Base-by-base conservation (phyloP, 2,113 vertebrate genomes). In the Xiphias gladius region DNA sequence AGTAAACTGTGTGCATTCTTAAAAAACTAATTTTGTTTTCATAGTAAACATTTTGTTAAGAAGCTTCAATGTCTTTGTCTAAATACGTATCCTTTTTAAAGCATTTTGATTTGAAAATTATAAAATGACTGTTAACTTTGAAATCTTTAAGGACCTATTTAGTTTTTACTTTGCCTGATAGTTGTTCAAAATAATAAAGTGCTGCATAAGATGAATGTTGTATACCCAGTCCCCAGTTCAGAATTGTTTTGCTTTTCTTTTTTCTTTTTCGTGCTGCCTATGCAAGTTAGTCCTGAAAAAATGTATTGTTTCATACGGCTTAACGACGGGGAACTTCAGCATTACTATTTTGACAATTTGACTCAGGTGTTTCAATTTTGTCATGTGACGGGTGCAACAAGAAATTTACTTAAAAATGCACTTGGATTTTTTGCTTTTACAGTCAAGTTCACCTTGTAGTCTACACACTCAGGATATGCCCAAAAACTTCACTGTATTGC, bases 261-360 rank as follows among this genome's bases (percentile, higher is more conserved):
- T 70, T 55, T 19, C 63, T 58, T 71, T 57, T 93, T 76, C 83
- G 81, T 91, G 96, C 96, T 96, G 96, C 96, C 96, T 98, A 97
- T 99, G 97, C 97, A 97, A 97, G 95, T 84, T 82, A 79, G 69
- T 82, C 76, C 69, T 89, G 43, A 73, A 94, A 88, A 88, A 86
- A 67, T 91, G 94, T 94, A 17, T 73, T 69, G 52, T 62, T 94
- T 92, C 28, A 39, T 55, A 24, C 32, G 48, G 30, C 76, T 95
- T 96, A 94, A 96, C 92, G 93, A 97, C 96, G 94, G 94, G 24
- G 68, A 69, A 52, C 93, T 94, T 92, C 93, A 94, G 94, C 41
- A 69, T 73, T 24, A 3, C 62, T 20, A 20, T 72, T 52, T 14
- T 74, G 52, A 64, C 30, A 0, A 72, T 78, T 76, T 71, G 69